Conservation (phyloP, 1,140 invertebrate species). For the Atta cephalotes region DNA sequence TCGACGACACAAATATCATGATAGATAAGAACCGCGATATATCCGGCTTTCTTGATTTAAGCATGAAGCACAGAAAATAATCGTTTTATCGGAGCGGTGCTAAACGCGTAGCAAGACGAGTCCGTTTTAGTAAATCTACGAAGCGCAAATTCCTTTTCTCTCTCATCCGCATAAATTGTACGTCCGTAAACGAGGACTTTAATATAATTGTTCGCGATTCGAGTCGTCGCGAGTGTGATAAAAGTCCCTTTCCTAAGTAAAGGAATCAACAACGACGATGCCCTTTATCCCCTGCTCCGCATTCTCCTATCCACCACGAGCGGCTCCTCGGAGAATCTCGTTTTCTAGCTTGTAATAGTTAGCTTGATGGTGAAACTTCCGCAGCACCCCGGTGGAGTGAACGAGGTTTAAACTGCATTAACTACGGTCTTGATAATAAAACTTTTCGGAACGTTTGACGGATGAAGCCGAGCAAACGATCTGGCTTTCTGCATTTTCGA, state of each 20-base stretch:
- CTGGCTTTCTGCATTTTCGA: conserved; percentile 70
- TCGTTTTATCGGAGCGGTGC: conserved; percentile 44
- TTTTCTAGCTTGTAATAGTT: conserved; percentile 67
- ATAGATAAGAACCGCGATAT: conserved; percentile 39
- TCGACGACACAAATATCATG: conserved; percentile 63
- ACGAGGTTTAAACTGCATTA: conserved; percentile 69
- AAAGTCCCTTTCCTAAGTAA: conserved; percentile 59
- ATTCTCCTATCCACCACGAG: background rate
- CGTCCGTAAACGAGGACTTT: conserved; percentile 28
- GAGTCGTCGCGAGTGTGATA: conserved; percentile 56
- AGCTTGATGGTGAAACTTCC: conserved; percentile 64
- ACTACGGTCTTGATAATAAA: conserved; percentile 66
- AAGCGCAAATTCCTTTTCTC: conserved; percentile 11
- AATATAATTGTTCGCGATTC: conserved; percentile 53
- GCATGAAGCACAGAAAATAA: conserved; percentile 62
- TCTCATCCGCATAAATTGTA: conserved; percentile 23
- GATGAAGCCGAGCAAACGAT: conserved; percentile 66
- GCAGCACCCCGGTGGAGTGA: conserved; percentile 33
- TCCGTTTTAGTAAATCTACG: conserved; percentile 33
- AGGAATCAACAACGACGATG: conserved; percentile 49
- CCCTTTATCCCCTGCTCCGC: conserved; percentile 7
- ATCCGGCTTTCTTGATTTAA: conserved; percentile 50
- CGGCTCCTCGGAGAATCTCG: conserved; percentile 51
- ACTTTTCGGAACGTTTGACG: conserved; percentile 72
- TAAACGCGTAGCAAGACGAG: background rate